These are phyloP conservation scores for Eudemis profundana DNA, from an alignment of 2,888 invertebrate genomes.

Conservation along the genomic window DNA sequence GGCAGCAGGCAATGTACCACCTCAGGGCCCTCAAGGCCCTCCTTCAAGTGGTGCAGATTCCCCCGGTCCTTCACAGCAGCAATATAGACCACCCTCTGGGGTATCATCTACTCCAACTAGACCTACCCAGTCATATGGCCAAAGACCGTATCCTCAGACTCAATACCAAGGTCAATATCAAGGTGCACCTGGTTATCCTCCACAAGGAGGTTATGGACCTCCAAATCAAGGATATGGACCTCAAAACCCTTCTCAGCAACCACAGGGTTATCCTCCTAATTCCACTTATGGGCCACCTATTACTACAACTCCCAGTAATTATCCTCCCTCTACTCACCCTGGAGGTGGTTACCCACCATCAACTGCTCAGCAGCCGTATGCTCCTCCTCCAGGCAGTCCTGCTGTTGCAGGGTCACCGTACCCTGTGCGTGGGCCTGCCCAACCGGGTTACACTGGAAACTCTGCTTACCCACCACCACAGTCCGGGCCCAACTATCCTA, in stretches of 20 bases:
- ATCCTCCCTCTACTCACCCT: slow-evolving; percentile 83
- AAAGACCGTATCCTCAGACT: slow-evolving; percentile 88
- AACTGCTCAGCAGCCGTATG: slow-evolving; percentile 79
- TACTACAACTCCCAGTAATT: slow-evolving; percentile 84
- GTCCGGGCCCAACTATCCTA: slow-evolving; percentile 75
- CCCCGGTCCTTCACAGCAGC: slow-evolving; percentile 75
- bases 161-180: slow-evolving; percentile 87
- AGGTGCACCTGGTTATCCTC: slow-evolving; percentile 86
- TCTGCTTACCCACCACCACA: slow-evolving; percentile 79
- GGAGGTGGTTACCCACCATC: slow-evolving; percentile 79
- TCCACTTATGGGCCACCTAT: slow-evolving; percentile 87
- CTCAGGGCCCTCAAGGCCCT: slow-evolving; percentile 73
- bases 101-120: slow-evolving; percentile 84
- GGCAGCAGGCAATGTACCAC: slow-evolving; percentile 79
- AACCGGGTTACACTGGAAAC: slow-evolving; percentile 78
- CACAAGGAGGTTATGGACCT: slow-evolving; percentile 88
- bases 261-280: slow-evolving; percentile 88
- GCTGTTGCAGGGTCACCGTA: slow-evolving; percentile 76
- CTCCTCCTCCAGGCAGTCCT: slow-evolving; percentile 79
- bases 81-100: slow-evolving; percentile 80
- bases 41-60: slow-evolving; percentile 72
- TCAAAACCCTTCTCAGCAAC: slow-evolving; percentile 86
- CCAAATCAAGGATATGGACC: slow-evolving; percentile 88
- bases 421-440: slow-evolving; percentile 73
- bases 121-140: slow-evolving; percentile 88